Conservation (phyloP, 2,113 vertebrate species). For the Coryphaenoides rupestris region DNA sequence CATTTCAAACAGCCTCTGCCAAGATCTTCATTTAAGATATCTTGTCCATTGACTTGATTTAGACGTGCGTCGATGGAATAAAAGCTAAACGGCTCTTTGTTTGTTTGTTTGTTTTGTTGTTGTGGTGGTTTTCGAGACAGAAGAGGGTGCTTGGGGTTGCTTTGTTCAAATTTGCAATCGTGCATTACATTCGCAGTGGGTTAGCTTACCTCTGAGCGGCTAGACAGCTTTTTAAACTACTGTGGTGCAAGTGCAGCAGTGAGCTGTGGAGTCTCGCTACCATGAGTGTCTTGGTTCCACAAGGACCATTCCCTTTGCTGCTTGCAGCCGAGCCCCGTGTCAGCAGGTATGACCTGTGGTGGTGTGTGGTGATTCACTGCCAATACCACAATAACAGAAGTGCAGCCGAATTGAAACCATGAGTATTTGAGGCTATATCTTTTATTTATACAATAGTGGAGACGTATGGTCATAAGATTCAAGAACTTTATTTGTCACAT, state of each 20-base stretch:
- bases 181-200: background rate
- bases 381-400: conserved; percentile 53
- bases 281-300: conserved; percentile 82
- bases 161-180: background rate
- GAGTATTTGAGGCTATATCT: too few relatives aligned
- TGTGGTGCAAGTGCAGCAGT: conserved; percentile 13
- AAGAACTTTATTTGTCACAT: too few relatives aligned
- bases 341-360: conserved; percentile 48
- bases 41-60: conserved; percentile 9
- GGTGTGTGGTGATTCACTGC: conserved; percentile 53
- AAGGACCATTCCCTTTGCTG: conserved; percentile 72
- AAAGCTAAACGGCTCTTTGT: background rate
- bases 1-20: conserved; percentile 42
- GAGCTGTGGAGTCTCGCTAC: conserved; percentile 61
- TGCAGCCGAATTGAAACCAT: conserved; percentile 21
- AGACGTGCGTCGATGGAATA: background rate
- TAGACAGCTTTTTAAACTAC: conserved; percentile 14
- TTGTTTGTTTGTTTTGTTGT: background rate
- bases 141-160: too few relatives aligned
- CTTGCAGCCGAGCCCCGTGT: conserved; percentile 33
- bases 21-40: conserved; percentile 29
- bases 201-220: background rate
- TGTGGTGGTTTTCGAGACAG: too few relatives aligned
- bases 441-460: too few relatives aligned
- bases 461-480: too few relatives aligned